phyloP scores from a whole-genome alignment of 2,888 invertebrate genomes.

The Volucella inanis region DNA sequence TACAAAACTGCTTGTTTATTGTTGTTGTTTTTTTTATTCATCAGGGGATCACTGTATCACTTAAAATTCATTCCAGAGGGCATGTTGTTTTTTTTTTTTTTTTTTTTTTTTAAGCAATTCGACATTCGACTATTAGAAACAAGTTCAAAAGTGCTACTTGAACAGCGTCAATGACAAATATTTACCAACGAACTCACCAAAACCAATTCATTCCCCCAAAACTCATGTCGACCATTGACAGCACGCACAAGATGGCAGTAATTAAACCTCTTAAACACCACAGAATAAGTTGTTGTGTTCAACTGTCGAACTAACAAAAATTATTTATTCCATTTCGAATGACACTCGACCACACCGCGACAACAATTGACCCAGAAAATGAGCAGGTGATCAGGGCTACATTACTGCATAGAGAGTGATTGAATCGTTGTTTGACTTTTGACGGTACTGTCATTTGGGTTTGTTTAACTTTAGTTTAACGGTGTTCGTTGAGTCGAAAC shows the following conservation, averaged over 20 bases:
- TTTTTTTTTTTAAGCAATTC: conserved; percentile 10
- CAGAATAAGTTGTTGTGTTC: conserved; percentile 27
- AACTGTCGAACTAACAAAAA: neutral
- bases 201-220: neutral
- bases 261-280: conserved; percentile 20
- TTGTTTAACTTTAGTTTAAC: too few species aligned
- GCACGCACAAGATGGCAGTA: conserved; percentile 14
- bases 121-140: conserved; percentile 30
- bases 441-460: neutral
- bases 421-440: neutral
- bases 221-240: neutral
- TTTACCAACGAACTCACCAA: conserved; percentile 11
- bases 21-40: neutral
- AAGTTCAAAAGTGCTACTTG: conserved; percentile 26
- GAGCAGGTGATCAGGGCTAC: conserved; percentile 6
- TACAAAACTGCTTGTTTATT: neutral
- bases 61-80: conserved; percentile 2
- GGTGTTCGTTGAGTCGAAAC: too few species aligned
- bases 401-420: neutral
- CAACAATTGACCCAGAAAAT: conserved; percentile 55
- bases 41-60: neutral
- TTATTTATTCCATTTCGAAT: conserved; percentile 44
- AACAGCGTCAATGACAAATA: conserved; percentile 50
- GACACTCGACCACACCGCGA: conserved; percentile 28
- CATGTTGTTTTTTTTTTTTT: conserved; percentile 4